Conservation (phyloP, 92 coral and sea anemone species). For the Isaurus tuberculatus region DNA sequence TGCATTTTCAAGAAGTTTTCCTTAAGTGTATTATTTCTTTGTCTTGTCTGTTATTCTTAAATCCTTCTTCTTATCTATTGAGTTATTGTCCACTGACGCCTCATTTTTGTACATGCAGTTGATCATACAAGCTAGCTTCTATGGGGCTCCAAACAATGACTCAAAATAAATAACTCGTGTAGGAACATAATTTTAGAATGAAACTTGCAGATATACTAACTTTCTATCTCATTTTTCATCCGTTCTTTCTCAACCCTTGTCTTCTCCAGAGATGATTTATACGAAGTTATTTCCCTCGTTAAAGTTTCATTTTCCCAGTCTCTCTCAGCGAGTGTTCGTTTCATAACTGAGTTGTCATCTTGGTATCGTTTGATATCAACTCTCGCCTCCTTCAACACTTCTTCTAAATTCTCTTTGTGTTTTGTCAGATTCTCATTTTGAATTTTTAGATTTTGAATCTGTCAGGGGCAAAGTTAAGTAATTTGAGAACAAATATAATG, state of each 20-base stretch:
- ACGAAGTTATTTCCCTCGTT: conserved; percentile 49
- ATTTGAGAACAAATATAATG: too few species aligned
- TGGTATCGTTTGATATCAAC: conserved; percentile 58
- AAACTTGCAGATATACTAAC: conserved; percentile 8
- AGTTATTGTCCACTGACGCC: too few species aligned
- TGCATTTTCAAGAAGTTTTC: too few species aligned
- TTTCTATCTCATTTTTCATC: conserved; percentile 48
- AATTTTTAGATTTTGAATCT: conserved; percentile 62
- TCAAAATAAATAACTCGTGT: too few species aligned
- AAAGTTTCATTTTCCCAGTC: conserved; percentile 82
- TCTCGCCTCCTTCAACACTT: conserved; percentile 52
- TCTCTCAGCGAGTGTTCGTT: conserved; percentile 62
- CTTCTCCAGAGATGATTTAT: conserved; percentile 55
- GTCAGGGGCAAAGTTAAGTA: background rate
- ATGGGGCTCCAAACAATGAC: too few species aligned
- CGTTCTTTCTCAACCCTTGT: conserved; percentile 53
- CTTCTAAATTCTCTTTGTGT: conserved; percentile 50
- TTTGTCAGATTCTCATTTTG: conserved; percentile 55
- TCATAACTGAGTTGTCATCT: conserved; percentile 58
- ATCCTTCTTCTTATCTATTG: too few species aligned
- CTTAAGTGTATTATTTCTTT: too few species aligned
- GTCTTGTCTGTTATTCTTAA: too few species aligned
- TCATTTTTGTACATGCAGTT: too few species aligned
- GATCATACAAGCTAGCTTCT: too few species aligned
- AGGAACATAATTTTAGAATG: too few species aligned